A percentile compares a stretch with the other conserved stretches of the same genome.
These are phyloP conservation scores for Drosophila murphyi DNA, from an alignment of 1,140 invertebrate genomes.

Conservation along the genomic window DNA sequence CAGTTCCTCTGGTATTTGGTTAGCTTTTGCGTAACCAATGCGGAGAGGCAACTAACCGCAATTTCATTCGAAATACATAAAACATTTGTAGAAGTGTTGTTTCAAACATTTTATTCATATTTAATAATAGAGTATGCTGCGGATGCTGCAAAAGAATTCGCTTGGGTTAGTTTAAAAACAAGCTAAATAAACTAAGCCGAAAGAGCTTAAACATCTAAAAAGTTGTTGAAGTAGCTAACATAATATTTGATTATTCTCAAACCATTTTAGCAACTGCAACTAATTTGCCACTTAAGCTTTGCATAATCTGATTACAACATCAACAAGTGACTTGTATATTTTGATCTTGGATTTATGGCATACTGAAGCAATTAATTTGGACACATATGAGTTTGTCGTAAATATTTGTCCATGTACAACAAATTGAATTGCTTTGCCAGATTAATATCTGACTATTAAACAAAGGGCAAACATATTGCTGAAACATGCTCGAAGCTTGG, in stretches of 20 bases:
- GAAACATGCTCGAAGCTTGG: slow-evolving; percentile 17
- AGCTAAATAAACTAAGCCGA: neutral
- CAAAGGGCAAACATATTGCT: slow-evolving; percentile 29
- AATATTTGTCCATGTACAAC: slow-evolving; percentile 10
- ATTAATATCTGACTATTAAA: slow-evolving; percentile 57
- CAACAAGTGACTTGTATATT: slow-evolving; percentile 15
- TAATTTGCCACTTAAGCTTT: slow-evolving; percentile 11
- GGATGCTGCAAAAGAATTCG: neutral
- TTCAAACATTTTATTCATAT: neutral
- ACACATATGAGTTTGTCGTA: slow-evolving; percentile 14
- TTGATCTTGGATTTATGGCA: slow-evolving; percentile 33
- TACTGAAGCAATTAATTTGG: slow-evolving; percentile 48
- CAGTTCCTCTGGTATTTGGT: neutral
- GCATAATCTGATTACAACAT: slow-evolving; percentile 7
- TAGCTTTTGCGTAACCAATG: neutral
- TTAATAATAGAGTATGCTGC: neutral
- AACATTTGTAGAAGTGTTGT: neutral
- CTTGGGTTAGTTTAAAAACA: neutral
- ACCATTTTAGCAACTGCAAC: neutral
- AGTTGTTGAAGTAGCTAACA: neutral
- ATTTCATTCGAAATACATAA: neutral
- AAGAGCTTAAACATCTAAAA: neutral
- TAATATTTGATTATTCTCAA: neutral
- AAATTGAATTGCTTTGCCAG: slow-evolving; percentile 68
- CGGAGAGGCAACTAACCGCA: neutral